A percentile compares a stretch with the other conserved stretches of the same genome.
Evolutionary conservation across 2,113 vertebrate genomes (phyloP).

Genomic region (Pao palembangensis): DNA sequence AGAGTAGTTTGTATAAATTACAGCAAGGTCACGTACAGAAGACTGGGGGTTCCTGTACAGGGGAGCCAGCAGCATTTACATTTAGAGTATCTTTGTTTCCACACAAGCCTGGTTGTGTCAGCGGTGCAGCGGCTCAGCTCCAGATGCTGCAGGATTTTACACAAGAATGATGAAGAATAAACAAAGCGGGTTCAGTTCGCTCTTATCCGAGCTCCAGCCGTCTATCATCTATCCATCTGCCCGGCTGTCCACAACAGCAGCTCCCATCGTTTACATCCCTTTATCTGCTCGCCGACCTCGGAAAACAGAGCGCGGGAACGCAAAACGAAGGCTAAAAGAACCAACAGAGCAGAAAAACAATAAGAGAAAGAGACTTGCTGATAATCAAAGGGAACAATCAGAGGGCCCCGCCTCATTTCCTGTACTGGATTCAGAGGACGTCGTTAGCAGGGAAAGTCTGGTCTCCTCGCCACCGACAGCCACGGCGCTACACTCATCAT

Average conservation of each 20-base stretch:
- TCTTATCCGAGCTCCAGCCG: neutral
- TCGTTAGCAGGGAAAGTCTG: conserved; percentile 13
- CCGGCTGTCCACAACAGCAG: conserved; percentile 6
- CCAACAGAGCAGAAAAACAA: conserved; percentile 18
- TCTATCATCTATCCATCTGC: neutral
- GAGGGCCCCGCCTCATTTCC: conserved; percentile 34
- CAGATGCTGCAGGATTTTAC: neutral
- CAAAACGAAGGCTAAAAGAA: conserved; percentile 11
- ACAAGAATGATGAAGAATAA: neutral
- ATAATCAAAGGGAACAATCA: conserved; percentile 36
- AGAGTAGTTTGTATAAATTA: conserved; percentile 33
- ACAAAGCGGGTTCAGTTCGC: neutral
- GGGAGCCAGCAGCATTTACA: conserved; percentile 46
- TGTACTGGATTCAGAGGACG: conserved; percentile 23
- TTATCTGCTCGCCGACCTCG: conserved; percentile 11
- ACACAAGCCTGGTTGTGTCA: conserved; percentile 38
- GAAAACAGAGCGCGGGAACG: conserved; percentile 6
- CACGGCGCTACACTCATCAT: neutral
- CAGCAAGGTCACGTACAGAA: conserved; percentile 3
- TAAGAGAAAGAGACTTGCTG: conserved; percentile 6
- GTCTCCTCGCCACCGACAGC: conserved; percentile 17
- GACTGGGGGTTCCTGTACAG: conserved; percentile 32
- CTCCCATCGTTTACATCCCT: conserved; percentile 33
- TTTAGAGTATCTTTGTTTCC: conserved; percentile 47
- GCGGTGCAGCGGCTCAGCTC: conserved; percentile 10